A percentile compares a stretch with the other conserved stretches of the same genome.
These are phyloP conservation scores for Bubo bubo DNA, from an alignment of 2,113 vertebrate species.

Conservation along the genomic window DNA sequence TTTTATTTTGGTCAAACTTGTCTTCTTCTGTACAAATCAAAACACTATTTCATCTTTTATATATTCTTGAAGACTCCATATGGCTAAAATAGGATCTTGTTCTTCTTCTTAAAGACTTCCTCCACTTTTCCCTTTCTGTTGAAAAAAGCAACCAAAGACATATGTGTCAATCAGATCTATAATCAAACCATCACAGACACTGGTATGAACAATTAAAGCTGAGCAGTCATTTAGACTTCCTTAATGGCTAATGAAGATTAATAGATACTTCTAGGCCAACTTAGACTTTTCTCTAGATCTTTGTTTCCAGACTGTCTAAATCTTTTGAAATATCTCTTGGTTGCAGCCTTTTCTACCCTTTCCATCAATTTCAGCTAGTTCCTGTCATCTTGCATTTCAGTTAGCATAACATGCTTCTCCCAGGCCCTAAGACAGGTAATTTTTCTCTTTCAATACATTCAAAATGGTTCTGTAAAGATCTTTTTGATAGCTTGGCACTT, in stretches of 20 bases:
- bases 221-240: neutral
- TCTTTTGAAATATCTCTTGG: neutral
- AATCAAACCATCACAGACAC: neutral
- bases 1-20: neutral
- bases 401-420: neutral
- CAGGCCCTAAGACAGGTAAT: neutral
- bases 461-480: neutral
- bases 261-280: neutral
- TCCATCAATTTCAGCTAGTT: neutral
- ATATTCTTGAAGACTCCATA: neutral
- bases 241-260: neutral
- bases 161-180: neutral
- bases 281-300: neutral
- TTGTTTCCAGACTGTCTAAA: neutral
- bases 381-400: neutral
- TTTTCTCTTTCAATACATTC: neutral
- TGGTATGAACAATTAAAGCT: neutral
- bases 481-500: neutral
- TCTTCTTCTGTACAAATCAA: neutral
- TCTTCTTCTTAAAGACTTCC: neutral
- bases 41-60: neutral
- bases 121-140: neutral
- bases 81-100: neutral
- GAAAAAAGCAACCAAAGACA: neutral
- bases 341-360: neutral